These are phyloP conservation scores for Lacanobia wlatinum DNA, from an alignment of 2,888 invertebrate genomes.

Conservation along the genomic window DNA sequence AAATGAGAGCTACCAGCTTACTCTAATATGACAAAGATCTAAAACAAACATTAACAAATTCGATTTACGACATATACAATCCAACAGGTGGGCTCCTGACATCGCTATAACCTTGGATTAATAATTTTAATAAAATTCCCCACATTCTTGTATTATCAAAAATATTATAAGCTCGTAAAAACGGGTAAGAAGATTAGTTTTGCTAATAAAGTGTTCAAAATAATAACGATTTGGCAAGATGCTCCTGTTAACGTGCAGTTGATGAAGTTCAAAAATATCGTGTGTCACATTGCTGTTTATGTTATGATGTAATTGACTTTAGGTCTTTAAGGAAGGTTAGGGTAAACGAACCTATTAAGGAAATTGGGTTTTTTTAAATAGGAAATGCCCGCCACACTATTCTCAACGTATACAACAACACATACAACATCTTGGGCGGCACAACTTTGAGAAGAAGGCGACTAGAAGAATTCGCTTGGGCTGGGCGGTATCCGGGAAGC, in stretches of 20 bases:
- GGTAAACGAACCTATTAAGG: neutral
- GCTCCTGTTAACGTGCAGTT: slow-evolving; percentile 24
- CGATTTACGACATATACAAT: slow-evolving; percentile 25
- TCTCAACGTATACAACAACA: no score
- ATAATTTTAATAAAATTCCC: slow-evolving; percentile 27
- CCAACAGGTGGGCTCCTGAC: slow-evolving; percentile 18
- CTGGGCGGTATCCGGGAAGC: no score
- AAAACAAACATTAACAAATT: slow-evolving; percentile 1
- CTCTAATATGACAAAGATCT: neutral
- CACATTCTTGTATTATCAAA: slow-evolving; percentile 34
- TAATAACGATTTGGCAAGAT: slow-evolving; percentile 59
- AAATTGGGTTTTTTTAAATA: no score
- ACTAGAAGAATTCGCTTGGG: no score
- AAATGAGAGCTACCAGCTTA: neutral
- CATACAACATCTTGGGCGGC: no score
- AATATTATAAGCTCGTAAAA: slow-evolving; percentile 41
- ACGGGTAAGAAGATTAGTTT: slow-evolving; percentile 41
- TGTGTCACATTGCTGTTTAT: slow-evolving; percentile 31
- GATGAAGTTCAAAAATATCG: slow-evolving; percentile 51
- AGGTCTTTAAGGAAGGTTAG: slow-evolving; percentile 26
- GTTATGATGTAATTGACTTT: slow-evolving; percentile 16
- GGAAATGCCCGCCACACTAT: no score
- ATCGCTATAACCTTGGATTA: slow-evolving; percentile 26
- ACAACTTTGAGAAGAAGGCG: no score
- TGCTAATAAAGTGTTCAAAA: slow-evolving; percentile 58